These are phyloP conservation scores for Diogma glabrata DNA, from an alignment of 2,888 invertebrate species.

Conservation along the genomic window DNA sequence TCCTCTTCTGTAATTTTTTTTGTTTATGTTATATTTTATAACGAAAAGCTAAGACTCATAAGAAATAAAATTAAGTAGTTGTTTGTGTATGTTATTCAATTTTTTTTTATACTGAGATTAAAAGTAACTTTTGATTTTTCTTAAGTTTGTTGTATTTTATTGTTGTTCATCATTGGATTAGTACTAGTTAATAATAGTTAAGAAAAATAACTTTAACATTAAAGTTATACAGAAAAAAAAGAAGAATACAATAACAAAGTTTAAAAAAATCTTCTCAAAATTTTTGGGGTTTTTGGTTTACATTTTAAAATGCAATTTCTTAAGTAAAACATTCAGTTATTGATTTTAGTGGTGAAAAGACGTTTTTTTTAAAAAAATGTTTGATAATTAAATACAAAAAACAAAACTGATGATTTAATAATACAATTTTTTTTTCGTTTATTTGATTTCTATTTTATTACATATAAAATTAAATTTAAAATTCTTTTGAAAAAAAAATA, in stretches of 20 bases:
- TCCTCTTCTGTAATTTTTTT: too few species aligned
- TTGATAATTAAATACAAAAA: too few species aligned
- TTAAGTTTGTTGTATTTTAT: background rate
- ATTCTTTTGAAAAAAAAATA: background rate
- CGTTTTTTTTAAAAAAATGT: conserved; percentile 2
- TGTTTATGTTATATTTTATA: too few species aligned
- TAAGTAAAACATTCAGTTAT: conserved; percentile 7
- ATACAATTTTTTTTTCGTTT: background rate
- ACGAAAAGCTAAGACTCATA: too few species aligned
- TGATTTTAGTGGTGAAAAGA: conserved; percentile 7
- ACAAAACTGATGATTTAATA: background rate
- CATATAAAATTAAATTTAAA: background rate
- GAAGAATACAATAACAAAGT: conserved; percentile 5
- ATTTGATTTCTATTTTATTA: conserved; percentile 3
- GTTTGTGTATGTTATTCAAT: too few species aligned
- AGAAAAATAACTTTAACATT: background rate
- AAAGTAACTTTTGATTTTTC: conserved; percentile 1
- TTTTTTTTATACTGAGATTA: too few species aligned
- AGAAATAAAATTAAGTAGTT: too few species aligned
- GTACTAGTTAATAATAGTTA: background rate
- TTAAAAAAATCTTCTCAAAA: too few species aligned
- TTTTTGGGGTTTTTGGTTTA: conserved; percentile 7
- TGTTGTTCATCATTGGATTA: conserved; percentile 1
- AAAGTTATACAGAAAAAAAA: too few species aligned
- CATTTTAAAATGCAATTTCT: conserved; percentile 7